Percentiles rank a stretch among this genome's conserved stretches.
Conservation (phyloP, 2,113 vertebrate species). For the Corythoichthys haematopterus region DNA sequence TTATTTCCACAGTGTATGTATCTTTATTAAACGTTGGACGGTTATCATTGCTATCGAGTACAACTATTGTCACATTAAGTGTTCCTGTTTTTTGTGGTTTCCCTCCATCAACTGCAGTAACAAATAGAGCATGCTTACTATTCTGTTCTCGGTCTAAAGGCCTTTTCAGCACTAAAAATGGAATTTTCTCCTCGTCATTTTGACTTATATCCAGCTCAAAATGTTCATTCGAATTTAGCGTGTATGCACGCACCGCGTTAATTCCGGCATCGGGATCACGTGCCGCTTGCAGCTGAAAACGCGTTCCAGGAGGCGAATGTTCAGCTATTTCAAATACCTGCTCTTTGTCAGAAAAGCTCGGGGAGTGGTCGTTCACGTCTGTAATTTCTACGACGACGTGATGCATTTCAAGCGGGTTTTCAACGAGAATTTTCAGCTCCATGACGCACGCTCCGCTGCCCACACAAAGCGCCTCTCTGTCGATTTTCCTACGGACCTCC, state of each 20-base stretch:
- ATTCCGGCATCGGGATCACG: constrained; percentile 55
- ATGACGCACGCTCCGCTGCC: constrained; percentile 39
- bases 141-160: constrained; percentile 52
- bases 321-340: constrained; percentile 53
- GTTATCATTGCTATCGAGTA: constrained; percentile 63
- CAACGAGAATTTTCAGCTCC: constrained; percentile 54
- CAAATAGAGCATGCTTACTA: background rate
- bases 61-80: constrained; percentile 44
- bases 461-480: constrained; percentile 57
- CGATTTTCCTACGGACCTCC: constrained; percentile 56
- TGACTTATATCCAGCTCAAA: constrained; percentile 47
- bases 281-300: constrained; percentile 57
- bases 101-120: constrained; percentile 61
- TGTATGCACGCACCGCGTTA: constrained; percentile 54
- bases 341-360: constrained; percentile 36
- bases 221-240: constrained; percentile 46
- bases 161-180: constrained; percentile 50
- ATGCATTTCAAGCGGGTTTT: constrained; percentile 64
- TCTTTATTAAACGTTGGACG: constrained; percentile 50
- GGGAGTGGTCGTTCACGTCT: constrained; percentile 64
- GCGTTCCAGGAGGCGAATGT: constrained; percentile 34
- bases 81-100: constrained; percentile 42
- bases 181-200: constrained; percentile 40
- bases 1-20: constrained; percentile 6
- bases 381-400: constrained; percentile 55